phyloP scores from a whole-genome alignment of 92 coral and sea anemone genomes.

The Porites divaricata region DNA sequence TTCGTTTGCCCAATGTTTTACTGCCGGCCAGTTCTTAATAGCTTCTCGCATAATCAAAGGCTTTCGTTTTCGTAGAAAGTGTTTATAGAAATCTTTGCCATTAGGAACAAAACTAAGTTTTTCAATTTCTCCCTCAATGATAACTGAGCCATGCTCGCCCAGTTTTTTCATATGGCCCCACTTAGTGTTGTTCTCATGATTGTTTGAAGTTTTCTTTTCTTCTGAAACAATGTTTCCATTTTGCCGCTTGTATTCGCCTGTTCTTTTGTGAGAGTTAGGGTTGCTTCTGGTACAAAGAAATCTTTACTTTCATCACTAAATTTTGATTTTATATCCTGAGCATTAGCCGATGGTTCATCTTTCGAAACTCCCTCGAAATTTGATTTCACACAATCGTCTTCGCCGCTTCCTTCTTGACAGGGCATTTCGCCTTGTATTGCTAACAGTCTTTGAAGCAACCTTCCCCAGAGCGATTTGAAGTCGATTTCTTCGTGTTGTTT shows the following conservation, averaged over 20 bases:
- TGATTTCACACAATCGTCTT: neutral
- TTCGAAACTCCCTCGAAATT: neutral
- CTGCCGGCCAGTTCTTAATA: constrained; percentile 93
- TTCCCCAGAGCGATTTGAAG: constrained; percentile 2
- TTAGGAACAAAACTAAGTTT: constrained; percentile 93
- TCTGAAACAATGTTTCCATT: constrained; percentile 12
- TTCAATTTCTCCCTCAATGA: constrained; percentile 77
- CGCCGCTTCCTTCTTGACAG: neutral
- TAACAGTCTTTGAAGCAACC: constrained; percentile 9
- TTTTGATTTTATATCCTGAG: constrained; percentile 13
- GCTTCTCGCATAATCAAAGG: constrained; percentile 94
- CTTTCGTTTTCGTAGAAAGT: constrained; percentile 80
- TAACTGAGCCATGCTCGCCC: constrained; percentile 89
- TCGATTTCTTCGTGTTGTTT: constrained; percentile 30
- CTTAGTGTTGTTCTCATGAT: neutral
- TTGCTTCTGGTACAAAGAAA: constrained; percentile 3
- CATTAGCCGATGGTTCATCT: constrained; percentile 3
- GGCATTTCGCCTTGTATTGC: neutral
- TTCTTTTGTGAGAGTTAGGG: constrained; percentile 31
- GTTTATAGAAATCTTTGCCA: constrained; percentile 93
- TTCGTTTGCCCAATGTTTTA: constrained; percentile 92
- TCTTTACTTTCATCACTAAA: neutral
- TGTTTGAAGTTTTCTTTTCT: constrained; percentile 27
- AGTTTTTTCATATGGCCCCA: constrained; percentile 85
- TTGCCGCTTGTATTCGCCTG: constrained; percentile 11